These are phyloP conservation scores for Andrena chrysosceles DNA, from an alignment of 2,888 invertebrate genomes.

Conservation along the genomic window DNA sequence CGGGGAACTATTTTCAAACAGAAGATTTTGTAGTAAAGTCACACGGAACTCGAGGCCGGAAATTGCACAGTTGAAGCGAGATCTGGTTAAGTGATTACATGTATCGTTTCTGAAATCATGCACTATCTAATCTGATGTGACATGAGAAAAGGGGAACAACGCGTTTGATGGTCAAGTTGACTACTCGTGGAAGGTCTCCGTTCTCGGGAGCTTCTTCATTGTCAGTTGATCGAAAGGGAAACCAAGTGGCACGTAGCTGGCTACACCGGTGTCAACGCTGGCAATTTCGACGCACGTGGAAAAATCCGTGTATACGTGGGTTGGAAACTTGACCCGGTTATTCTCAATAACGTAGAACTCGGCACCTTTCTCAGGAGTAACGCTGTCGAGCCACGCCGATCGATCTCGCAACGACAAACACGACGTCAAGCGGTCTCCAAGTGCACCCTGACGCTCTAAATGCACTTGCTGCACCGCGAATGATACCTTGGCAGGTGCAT, in stretches of 20 bases:
- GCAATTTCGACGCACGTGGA: slow-evolving; percentile 34
- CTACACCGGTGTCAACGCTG: slow-evolving; percentile 28
- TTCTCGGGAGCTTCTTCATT: background rate
- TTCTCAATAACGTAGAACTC: slow-evolving; percentile 57
- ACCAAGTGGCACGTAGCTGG: background rate
- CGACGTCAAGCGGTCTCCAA: slow-evolving; percentile 41
- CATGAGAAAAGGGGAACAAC: background rate
- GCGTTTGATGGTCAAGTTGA: background rate
- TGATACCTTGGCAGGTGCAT: too few species aligned
- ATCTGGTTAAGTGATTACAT: too few species aligned
- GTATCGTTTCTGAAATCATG: too few species aligned
- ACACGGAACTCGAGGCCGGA: too few species aligned
- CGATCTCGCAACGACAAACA: slow-evolving; percentile 59
- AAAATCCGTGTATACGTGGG: slow-evolving; percentile 22
- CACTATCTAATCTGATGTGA: background rate
- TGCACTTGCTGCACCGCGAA: background rate
- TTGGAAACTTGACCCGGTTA: slow-evolving; percentile 76
- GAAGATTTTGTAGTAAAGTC: too few species aligned
- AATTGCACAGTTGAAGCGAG: too few species aligned
- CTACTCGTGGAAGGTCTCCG: background rate
- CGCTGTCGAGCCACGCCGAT: slow-evolving; percentile 51
- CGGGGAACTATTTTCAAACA: too few species aligned
- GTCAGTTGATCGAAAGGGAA: slow-evolving; percentile 36
- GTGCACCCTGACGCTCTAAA: slow-evolving; percentile 14
- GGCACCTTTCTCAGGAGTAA: slow-evolving; percentile 50